Evolutionary conservation across 2,113 vertebrate species (phyloP), one percentile per base, ranked within the genome.

Genomic region (Coturnix japonica): DNA sequence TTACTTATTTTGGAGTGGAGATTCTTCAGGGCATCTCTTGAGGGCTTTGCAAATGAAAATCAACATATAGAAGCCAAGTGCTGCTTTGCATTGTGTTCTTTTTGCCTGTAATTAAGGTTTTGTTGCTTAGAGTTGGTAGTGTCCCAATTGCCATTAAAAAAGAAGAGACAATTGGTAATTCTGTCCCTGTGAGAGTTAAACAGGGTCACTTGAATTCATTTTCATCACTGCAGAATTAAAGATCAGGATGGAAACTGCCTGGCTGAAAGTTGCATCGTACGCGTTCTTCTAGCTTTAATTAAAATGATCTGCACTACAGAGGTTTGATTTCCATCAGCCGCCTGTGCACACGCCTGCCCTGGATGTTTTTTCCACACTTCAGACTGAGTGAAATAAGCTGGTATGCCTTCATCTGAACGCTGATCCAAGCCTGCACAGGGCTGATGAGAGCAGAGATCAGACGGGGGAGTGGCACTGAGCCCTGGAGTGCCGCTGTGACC

Each of bases 271-370:
- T 71, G 65, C 53, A 82, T 63, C 56, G 89, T 77, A 39, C 21
- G 1, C 37, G 79, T 67, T 82, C 72, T 85, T 77, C 39, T 73
- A 28, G 66, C 75, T 93, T 2, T 95, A 93, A 96, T 93, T 94
- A 94, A 93, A 87, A 77, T 87, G 76, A 91, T 94, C 74, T 91
- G 67, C 81, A 60, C 71, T 94, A 89, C 81, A 87, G 81, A 92
- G 74, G 86, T 76, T 89, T 89, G 90, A 89, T 91, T 94, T 92
- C 67, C 81, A 60, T 82, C 94, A 70, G 71, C 41, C 18, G 0
- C 30, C 22, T 13, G 37, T 47, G 51, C 13, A 35, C 82, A 90
- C 61, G 2, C 82, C 80, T 66, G 94, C 43, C 7, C 33, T 75
- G 80, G 26, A 37, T 74, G n/a, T 67, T 87, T 53, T 95, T 92